These are phyloP conservation scores for Drosophila asahinai DNA, from an alignment of 1,140 invertebrate genomes.

Conservation along the genomic window DNA sequence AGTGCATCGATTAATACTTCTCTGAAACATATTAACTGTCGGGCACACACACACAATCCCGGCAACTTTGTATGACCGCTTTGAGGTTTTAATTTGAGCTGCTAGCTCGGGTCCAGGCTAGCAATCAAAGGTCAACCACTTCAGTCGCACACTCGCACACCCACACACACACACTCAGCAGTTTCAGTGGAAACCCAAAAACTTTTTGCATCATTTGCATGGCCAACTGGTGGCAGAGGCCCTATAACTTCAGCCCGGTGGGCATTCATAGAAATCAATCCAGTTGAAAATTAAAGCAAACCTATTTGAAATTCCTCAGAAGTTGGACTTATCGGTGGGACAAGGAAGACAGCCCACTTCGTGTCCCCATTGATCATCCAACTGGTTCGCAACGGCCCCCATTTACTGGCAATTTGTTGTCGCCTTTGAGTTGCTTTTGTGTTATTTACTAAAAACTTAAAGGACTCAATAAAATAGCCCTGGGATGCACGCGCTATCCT, in stretches of 20 bases:
- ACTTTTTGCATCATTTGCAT: constrained; percentile 75
- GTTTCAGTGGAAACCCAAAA: constrained; percentile 37
- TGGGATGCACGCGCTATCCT: constrained; percentile 58
- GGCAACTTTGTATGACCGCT: constrained; percentile 34
- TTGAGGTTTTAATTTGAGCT: constrained; percentile 46
- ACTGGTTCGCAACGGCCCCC: constrained; percentile 59
- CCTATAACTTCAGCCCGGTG: constrained; percentile 28
- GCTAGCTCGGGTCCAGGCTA: background rate
- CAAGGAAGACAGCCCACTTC: constrained; percentile 13
- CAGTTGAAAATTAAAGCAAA: constrained; percentile 61
- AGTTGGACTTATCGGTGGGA: constrained; percentile 13
- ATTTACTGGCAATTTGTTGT: constrained; percentile 73
- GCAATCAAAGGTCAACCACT: constrained; percentile 56
- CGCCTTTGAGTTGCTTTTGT: constrained; percentile 63
- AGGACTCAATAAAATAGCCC: constrained; percentile 79
- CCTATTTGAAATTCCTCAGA: constrained; percentile 56
- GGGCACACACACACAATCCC: background rate
- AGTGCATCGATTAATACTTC: constrained; percentile 4
- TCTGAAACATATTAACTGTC: constrained; percentile 24
- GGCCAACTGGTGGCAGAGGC: constrained; percentile 50
- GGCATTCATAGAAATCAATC: constrained; percentile 72
- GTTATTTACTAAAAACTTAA: constrained; percentile 84
- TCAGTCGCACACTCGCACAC: constrained; percentile 16
- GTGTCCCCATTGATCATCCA: constrained; percentile 58
- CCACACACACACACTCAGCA: background rate